phyloP scores from a whole-genome alignment of 2,113 vertebrate genomes.

The Piprites chloris region DNA sequence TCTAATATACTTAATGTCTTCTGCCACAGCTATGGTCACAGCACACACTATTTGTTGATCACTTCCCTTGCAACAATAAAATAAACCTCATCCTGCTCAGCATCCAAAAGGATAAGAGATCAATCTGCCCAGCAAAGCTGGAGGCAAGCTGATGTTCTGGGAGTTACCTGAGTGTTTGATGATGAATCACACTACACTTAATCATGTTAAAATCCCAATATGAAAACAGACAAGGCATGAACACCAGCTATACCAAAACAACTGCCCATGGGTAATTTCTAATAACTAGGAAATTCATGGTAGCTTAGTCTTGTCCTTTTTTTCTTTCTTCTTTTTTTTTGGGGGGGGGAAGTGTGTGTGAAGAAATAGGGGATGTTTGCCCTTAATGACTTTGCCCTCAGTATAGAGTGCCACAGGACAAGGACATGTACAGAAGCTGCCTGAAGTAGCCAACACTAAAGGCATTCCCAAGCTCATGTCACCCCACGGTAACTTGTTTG shows the following conservation, averaged over 20 bases:
- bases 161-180: not conserved
- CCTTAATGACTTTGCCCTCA: not conserved
- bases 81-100: not conserved
- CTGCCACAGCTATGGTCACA: not conserved
- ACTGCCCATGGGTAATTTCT: not conserved
- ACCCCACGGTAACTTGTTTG: not conserved
- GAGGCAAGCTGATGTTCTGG: not conserved
- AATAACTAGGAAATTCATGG: not conserved
- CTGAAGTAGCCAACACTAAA: not conserved
- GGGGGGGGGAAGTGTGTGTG: rapidly evolving
- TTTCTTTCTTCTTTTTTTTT: too few species aligned
- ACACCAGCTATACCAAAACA: not conserved
- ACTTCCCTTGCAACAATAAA: not conserved
- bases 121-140: not conserved
- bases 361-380: not conserved
- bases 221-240: not conserved
- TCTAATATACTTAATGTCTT: not conserved
- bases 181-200: not conserved
- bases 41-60: not conserved
- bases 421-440: not conserved
- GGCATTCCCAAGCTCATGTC: not conserved
- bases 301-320: not conserved
- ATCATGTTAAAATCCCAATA: not conserved
- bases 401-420: not conserved
- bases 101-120: not conserved